Conservation (phyloP, 1,140 invertebrate species). For the Papilio glaucus region DNA sequence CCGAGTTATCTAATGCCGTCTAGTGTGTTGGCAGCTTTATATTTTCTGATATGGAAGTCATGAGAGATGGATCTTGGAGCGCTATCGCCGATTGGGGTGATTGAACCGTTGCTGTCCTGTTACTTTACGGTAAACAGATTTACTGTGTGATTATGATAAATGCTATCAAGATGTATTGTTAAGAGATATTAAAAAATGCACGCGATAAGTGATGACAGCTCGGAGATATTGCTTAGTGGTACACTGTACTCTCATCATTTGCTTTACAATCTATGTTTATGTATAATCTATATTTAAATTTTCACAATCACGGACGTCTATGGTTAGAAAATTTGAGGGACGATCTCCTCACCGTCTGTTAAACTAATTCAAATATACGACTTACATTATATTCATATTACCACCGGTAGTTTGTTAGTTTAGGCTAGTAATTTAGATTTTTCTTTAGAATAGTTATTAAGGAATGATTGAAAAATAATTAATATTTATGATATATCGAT, state of each 20-base stretch:
- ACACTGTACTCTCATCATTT: constrained; percentile 1
- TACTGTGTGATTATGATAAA: constrained; percentile 12
- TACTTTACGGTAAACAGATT: constrained; percentile 14
- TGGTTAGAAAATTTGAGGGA: neutral
- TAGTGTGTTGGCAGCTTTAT: constrained; percentile 45
- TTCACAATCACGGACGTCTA: neutral
- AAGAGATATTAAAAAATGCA: neutral
- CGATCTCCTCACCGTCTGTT: neutral
- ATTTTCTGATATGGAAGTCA: constrained; percentile 9
- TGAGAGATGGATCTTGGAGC: constrained; percentile 16
- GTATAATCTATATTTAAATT: constrained; percentile 1
- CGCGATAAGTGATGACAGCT: constrained; percentile 21
- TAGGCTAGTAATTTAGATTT: neutral
- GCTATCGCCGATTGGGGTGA: neutral
- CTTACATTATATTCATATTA: too few relatives aligned
- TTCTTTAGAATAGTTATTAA: neutral
- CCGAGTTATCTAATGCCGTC: constrained; percentile 42
- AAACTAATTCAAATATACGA: constrained; percentile 12
- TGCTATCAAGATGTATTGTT: constrained; percentile 17
- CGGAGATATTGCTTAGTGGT: constrained; percentile 7
- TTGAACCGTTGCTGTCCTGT: neutral
- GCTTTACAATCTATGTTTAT: neutral
- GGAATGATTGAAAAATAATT: too few relatives aligned
- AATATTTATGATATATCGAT: neutral
- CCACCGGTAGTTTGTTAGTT: neutral